phyloP scores from a whole-genome alignment of 2,888 invertebrate species.

The Caenorhabditis macrosperma region DNA sequence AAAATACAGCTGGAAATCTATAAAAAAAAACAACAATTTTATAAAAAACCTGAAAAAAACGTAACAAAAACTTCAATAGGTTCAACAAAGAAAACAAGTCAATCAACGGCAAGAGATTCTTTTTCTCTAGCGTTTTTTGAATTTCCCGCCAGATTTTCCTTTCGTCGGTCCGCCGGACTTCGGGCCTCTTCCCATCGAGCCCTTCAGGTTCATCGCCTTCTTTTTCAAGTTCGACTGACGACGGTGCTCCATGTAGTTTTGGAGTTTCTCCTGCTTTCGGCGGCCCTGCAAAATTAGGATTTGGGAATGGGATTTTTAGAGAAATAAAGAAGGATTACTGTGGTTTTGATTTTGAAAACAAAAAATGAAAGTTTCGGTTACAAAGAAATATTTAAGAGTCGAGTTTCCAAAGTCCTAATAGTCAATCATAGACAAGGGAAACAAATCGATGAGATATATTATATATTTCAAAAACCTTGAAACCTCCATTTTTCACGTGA shows the following conservation, averaged over 20 bases:
- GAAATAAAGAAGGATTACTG: too few relatives aligned
- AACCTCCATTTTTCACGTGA: too few relatives aligned
- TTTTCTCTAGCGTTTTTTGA: slow-evolving; percentile 33
- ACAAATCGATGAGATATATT: too few relatives aligned
- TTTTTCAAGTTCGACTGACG: slow-evolving; percentile 69
- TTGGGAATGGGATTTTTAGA: slow-evolving; percentile 69
- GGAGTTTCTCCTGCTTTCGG: slow-evolving; percentile 68
- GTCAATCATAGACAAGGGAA: too few relatives aligned
- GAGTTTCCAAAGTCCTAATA: too few relatives aligned
- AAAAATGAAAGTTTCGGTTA: too few relatives aligned
- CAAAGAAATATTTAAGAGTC: too few relatives aligned
- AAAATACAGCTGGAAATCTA: not conserved
- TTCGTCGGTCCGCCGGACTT: not conserved
- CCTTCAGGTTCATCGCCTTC: slow-evolving; percentile 24
- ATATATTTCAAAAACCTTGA: too few relatives aligned
- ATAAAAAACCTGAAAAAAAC: not conserved
- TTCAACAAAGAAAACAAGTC: not conserved
- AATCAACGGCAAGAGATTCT: not conserved
- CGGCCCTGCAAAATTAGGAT: slow-evolving; percentile 57
- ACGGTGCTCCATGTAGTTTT: slow-evolving; percentile 72
- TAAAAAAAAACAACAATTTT: not conserved
- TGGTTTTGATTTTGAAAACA: too few relatives aligned
- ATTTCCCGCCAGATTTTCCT: slow-evolving; percentile 34
- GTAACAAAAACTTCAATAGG: slow-evolving; percentile 14
- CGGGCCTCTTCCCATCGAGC: slow-evolving; percentile 2